These are phyloP conservation scores for Eurystomus glaucurus DNA, from an alignment of 2,797 vertebrate species.

Conservation along the genomic window DNA sequence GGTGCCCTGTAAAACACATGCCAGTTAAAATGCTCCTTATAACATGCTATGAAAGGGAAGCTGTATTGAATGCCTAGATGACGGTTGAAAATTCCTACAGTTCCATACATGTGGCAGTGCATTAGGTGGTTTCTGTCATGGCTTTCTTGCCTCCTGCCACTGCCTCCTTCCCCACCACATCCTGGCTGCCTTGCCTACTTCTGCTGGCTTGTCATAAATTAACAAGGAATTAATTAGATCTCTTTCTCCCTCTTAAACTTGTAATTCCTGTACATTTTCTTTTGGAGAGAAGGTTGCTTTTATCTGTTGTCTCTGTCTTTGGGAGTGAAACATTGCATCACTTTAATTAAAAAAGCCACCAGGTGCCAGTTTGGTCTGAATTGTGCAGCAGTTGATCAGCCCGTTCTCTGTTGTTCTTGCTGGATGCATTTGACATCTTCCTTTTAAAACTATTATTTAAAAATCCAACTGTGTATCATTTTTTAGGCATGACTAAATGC, in stretches of 20 bases:
- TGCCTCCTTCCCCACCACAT: fast-evolving
- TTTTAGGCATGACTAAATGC: neutral
- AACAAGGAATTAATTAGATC: neutral
- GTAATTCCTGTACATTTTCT: neutral
- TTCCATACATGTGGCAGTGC: fast-evolving
- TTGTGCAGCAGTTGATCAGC: neutral
- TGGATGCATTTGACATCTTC: neutral
- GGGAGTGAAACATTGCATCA: fast-evolving
- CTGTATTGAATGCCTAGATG: fast-evolving
- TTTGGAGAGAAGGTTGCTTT: neutral
- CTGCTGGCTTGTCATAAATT: fast-evolving
- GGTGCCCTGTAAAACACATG: neutral
- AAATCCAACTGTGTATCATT: neutral
- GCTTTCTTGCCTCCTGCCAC: neutral
- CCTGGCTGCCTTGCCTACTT: neutral
- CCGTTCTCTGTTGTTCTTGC: neutral
- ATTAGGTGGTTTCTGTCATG: neutral
- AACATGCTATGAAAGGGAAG: neutral
- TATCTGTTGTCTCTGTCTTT: neutral
- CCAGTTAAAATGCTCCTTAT: neutral
- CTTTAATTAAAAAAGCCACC: neutral
- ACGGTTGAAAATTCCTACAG: fast-evolving
- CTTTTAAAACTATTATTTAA: neutral
- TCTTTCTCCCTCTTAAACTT: neutral
- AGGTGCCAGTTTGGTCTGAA: conserved; percentile 24